Conservation (phyloP, 2,113 vertebrate genomes). For the Microtus ochrogaster region DNA sequence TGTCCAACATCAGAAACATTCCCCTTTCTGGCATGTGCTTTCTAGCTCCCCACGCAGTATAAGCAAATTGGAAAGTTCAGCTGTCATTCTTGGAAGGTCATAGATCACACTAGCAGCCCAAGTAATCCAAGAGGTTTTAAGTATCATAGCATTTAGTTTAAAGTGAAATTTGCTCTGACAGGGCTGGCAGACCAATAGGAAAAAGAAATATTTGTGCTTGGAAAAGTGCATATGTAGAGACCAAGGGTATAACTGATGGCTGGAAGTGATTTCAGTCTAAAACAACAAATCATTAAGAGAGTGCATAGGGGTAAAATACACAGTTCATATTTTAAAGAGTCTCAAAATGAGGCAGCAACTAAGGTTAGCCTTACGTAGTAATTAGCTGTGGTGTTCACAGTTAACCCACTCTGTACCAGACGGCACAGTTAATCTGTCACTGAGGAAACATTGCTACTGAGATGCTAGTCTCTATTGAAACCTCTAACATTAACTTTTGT, state of each 20-base stretch:
- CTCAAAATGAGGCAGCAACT: slow-evolving; percentile 88
- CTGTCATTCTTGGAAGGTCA: slow-evolving; percentile 89
- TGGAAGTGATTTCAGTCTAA: slow-evolving; percentile 98
- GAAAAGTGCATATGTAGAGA: slow-evolving; percentile 87
- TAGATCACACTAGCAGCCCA: slow-evolving; percentile 88
- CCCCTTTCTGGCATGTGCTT: slow-evolving; percentile 85
- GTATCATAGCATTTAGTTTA: slow-evolving; percentile 90
- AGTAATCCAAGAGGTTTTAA: slow-evolving; percentile 90
- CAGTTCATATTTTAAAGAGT: slow-evolving; percentile 95
- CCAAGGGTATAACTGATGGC: slow-evolving; percentile 91
- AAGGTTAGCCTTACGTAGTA: slow-evolving; percentile 88
- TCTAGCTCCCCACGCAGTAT: slow-evolving; percentile 80
- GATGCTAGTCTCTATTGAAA: background rate
- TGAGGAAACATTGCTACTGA: slow-evolving; percentile 43
- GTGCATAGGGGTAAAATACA: slow-evolving; percentile 95
- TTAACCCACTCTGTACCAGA: slow-evolving; percentile 86
- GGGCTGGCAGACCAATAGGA: slow-evolving; percentile 92
- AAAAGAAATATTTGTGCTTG: slow-evolving; percentile 94
- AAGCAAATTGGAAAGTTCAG: slow-evolving; percentile 89
- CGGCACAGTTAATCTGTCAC: background rate
- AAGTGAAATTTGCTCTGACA: slow-evolving; percentile 94
- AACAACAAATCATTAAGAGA: slow-evolving; percentile 96
- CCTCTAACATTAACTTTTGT: slow-evolving; percentile 55
- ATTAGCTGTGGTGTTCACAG: slow-evolving; percentile 85
- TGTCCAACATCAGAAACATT: slow-evolving; percentile 84